These are phyloP conservation scores for Ophiodon elongatus DNA, from an alignment of 2,113 vertebrate genomes.

Conservation along the genomic window DNA sequence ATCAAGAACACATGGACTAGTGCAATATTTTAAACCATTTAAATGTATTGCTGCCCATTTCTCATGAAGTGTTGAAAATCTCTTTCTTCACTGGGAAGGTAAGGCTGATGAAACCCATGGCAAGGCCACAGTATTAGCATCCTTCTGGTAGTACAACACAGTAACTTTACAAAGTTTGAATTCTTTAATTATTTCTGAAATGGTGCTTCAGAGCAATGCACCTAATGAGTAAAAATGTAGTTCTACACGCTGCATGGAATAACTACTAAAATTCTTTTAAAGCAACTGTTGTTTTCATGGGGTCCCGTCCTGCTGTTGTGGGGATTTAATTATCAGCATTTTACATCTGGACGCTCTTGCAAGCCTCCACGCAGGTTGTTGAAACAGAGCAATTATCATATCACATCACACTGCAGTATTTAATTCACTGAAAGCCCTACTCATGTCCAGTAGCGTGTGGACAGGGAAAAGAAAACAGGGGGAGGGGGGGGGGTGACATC, in stretches of 20 bases:
- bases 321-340: slow-evolving; percentile 52
- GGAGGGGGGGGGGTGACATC: not conserved
- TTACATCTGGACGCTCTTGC: slow-evolving; percentile 27
- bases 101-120: slow-evolving; percentile 52
- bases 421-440: slow-evolving; percentile 38
- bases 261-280: slow-evolving; percentile 11
- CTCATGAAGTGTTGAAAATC: slow-evolving; percentile 2
- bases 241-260: not conserved
- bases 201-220: too few species aligned
- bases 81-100: slow-evolving; percentile 19
- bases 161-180: slow-evolving; percentile 17
- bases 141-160: not conserved
- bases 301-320: slow-evolving; percentile 19
- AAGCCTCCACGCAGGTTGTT: slow-evolving; percentile 40
- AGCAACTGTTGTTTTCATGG: slow-evolving; percentile 27
- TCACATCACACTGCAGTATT: slow-evolving; percentile 64
- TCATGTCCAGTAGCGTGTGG: slow-evolving; percentile 17
- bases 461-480: slow-evolving; percentile 21
- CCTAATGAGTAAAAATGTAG: not conserved
- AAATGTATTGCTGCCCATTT: slow-evolving; percentile 26
- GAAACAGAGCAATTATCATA: slow-evolving; percentile 61
- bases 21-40: slow-evolving; percentile 23
- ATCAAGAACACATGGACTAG: slow-evolving; percentile 7
- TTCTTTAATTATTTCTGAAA: slow-evolving; percentile 19
- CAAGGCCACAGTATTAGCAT: slow-evolving; percentile 31